Percentiles rank a stretch among this genome's conserved stretches.
phyloP scores from a whole-genome alignment of 2,797 vertebrate genomes.

The Myiothlypis chrysogaster region DNA sequence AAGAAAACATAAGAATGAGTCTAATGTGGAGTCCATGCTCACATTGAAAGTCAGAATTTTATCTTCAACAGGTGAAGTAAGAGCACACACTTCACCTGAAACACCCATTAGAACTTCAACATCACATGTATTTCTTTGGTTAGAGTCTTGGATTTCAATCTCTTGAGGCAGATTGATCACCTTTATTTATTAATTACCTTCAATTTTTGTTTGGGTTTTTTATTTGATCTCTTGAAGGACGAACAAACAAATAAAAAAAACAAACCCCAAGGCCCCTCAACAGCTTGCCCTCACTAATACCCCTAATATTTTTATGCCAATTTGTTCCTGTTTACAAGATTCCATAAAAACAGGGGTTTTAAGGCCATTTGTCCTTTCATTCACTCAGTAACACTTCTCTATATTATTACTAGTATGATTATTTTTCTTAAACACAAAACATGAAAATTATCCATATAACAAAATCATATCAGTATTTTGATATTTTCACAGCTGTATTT shows the following conservation, averaged over 20 bases:
- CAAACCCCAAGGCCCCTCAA: neutral
- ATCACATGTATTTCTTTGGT: accelerated
- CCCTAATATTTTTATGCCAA: neutral
- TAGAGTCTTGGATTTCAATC: neutral
- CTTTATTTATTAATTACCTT: neutral
- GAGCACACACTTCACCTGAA: neutral
- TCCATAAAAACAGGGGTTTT: neutral
- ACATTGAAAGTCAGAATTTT: neutral
- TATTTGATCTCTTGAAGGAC: neutral
- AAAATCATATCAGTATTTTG: neutral
- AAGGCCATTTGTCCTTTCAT: neutral
- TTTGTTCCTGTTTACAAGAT: neutral
- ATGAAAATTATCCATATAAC: neutral
- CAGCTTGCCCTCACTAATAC: neutral
- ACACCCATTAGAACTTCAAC: neutral
- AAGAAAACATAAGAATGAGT: neutral
- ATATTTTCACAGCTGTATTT: neutral
- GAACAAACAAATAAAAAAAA: neutral
- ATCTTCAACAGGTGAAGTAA: neutral
- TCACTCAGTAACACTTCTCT: neutral
- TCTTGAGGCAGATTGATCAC: neutral
- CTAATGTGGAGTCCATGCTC: neutral
- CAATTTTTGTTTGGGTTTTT: neutral
- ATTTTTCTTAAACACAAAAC: neutral
- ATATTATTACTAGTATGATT: neutral